phyloP scores from a whole-genome alignment of 2,797 vertebrate species.

The Manis crassicaudata region DNA sequence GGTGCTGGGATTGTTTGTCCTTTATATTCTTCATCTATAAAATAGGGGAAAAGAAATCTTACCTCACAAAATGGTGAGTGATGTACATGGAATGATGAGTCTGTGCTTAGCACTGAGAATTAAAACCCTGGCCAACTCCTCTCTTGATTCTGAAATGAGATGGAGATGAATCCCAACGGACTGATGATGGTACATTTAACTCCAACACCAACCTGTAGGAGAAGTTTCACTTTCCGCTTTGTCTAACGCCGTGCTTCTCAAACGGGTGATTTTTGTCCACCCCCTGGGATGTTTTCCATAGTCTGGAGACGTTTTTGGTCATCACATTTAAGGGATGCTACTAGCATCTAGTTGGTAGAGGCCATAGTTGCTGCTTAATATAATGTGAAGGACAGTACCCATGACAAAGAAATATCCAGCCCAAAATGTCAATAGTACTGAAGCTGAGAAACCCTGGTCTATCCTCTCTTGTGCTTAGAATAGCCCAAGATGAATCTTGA shows the following conservation, averaged over 20 bases:
- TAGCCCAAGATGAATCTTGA: not conserved
- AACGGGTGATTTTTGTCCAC: not conserved
- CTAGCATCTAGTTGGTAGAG: not conserved
- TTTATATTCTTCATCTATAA: slow-evolving; percentile 24
- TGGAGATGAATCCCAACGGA: not conserved
- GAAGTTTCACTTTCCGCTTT: not conserved
- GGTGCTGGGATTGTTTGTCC: not conserved
- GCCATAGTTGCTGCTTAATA: not conserved
- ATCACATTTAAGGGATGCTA: not conserved
- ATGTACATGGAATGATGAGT: not conserved
- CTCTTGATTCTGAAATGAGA: not conserved
- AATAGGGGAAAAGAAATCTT: not conserved
- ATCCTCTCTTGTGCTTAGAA: not conserved
- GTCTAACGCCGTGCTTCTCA: not conserved
- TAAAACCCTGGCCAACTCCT: not conserved
- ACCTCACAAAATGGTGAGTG: not conserved
- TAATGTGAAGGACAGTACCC: not conserved
- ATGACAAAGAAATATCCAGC: not conserved
- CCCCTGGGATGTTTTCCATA: not conserved
- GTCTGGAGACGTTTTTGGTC: not conserved
- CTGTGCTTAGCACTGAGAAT: not conserved
- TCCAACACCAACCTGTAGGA: not conserved
- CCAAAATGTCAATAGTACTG: not conserved
- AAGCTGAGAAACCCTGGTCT: not conserved
- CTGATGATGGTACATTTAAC: not conserved